Base-by-base conservation (phyloP, 2,888 invertebrate species). In the Zhengitettix transpicula region DNA sequence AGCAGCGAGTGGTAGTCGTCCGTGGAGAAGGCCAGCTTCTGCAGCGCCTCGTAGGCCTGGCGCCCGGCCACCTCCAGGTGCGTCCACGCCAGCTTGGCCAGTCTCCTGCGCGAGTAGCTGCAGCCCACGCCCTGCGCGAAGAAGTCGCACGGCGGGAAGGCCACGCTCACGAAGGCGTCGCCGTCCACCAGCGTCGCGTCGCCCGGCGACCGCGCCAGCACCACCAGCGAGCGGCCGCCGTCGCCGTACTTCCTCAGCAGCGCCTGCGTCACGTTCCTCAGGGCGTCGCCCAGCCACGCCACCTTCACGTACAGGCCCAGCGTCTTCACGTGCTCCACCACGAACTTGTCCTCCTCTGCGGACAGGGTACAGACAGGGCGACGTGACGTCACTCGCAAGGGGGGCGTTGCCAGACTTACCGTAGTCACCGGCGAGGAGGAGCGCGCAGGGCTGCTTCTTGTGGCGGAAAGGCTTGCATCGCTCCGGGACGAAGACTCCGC, bases 181-280 rank as follows among this genome's bases (percentile, higher is more conserved):
- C 54, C 16, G 1, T 56, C 15, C 52, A 51, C 14, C 7, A 51
- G 16, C 12, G 56, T 76, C 42, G 82, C 74, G 56, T 78, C 77
- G 52, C 82, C 84, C 0, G 87, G 87, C 11, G 79, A 78, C 81
- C 84, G 85, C 67, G 81, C 79, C 62, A 87, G 74, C 59, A 87
- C 77, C 17, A 86, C 70, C 17, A 81, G 67, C 11, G 81, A 78
- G 63, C 73, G 70, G 61, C 68, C 65, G 57, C 28, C 40, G 5
- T 42, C 28, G 12, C 42, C 40, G 47, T 60, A 60, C 9, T 52
- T 17, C 11, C 44, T 17, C 10, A 47, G 56, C 47, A 57, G 58
- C 17, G 41, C 60, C 52, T 71, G 68, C 0, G 76, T 68, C 0
- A 74, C 73, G 9, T 69, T 62, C 59, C 71, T 71, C 55, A 87